These are phyloP conservation scores for Myripristis jacobus DNA, from an alignment of 2,797 vertebrate species.

Conservation along the genomic window DNA sequence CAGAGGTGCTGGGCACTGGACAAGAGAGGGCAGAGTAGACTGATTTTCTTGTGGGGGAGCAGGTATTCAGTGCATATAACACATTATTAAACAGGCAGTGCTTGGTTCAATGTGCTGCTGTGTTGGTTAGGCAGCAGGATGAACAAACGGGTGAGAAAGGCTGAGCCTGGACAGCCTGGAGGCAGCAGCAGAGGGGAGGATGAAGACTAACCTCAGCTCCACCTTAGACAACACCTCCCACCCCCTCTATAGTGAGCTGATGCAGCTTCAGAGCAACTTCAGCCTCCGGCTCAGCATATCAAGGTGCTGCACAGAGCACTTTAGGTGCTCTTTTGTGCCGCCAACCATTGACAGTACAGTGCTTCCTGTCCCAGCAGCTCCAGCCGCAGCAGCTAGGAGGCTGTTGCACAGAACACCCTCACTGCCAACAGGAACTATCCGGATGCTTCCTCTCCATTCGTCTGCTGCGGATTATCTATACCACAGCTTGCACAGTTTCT, in stretches of 20 bases:
- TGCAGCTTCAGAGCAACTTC: neutral
- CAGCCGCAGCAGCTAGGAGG: too few species aligned
- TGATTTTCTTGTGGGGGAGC: too few species aligned
- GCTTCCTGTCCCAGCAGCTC: too few species aligned
- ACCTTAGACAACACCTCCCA: conserved; percentile 3
- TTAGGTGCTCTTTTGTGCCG: neutral
- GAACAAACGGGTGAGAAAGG: conserved; percentile 14
- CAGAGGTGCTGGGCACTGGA: too few species aligned
- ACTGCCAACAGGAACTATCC: neutral
- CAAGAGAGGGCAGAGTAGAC: too few species aligned
- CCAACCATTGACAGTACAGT: neutral
- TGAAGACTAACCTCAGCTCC: neutral
- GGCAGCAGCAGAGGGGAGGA: conserved; percentile 18
- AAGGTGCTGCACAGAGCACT: neutral
- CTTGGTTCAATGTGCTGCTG: neutral
- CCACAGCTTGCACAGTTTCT: too few species aligned
- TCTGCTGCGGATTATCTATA: too few species aligned
- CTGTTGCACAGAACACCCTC: too few species aligned
- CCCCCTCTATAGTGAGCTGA: neutral
- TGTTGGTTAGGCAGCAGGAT: neutral
- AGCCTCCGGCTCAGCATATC: neutral
- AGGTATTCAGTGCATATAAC: too few species aligned
- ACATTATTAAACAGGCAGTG: too few species aligned
- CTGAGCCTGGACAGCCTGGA: conserved; percentile 4
- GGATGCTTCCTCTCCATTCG: neutral